Conservation (phyloP, 2,797 vertebrate genomes). For the Notolabrus celidotus region DNA sequence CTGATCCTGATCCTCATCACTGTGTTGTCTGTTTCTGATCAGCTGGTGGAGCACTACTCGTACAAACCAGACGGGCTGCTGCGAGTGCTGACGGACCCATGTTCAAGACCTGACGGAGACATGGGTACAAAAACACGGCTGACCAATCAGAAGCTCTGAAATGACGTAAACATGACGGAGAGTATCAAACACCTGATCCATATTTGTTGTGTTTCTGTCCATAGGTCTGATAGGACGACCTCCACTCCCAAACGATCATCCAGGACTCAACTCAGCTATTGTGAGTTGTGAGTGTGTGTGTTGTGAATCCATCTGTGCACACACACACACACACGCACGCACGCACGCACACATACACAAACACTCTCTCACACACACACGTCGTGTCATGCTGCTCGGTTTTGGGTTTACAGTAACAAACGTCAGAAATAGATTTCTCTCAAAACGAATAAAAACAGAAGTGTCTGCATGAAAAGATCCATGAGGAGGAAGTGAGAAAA, state of each 20-base stretch:
- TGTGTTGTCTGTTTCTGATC: constrained; percentile 20
- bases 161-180: neutral
- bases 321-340: too few relatives aligned
- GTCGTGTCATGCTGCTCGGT: too few relatives aligned
- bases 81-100: constrained; percentile 90
- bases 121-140: constrained; percentile 40
- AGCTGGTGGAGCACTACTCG: constrained; percentile 98
- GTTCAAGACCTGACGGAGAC: constrained; percentile 78
- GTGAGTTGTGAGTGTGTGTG: constrained; percentile 47
- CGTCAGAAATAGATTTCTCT: too few relatives aligned
- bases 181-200: neutral
- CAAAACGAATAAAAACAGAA: too few relatives aligned
- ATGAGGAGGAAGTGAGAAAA: too few relatives aligned
- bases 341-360: too few relatives aligned
- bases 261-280: constrained; percentile 31
- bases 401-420: too few relatives aligned
- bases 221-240: constrained; percentile 50
- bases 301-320: too few relatives aligned
- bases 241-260: constrained; percentile 44
- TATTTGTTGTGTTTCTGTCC: constrained; percentile 5
- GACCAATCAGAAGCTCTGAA: neutral
- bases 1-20: neutral
- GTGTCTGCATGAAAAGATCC: too few relatives aligned
- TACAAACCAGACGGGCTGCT: constrained; percentile 96
- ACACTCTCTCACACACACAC: too few relatives aligned